Evolutionary conservation across 2,797 vertebrate genomes (phyloP), one percentile per base, ranked within the genome.

Genomic region (Sebastiscus albofasciatus): DNA sequence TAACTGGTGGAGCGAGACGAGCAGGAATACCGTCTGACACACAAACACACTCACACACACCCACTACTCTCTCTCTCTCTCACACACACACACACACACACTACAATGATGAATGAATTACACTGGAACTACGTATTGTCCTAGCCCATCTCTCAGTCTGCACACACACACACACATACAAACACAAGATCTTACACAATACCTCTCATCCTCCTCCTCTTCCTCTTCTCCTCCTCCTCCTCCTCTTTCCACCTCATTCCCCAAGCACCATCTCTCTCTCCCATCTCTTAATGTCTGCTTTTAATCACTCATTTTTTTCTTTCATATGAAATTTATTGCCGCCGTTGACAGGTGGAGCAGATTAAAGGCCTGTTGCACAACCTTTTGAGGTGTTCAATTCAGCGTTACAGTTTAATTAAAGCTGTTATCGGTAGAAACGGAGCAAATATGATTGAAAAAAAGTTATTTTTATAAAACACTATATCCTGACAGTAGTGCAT

Each of bases 21-120:
- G 82, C 88, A 90, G 90, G 89, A 93, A 90, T 90, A 90, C 87
- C 65, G 67, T 77, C 86, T 85, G 85, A 96, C 94, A 93, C 94
- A 94, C 94, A 94, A 92, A 95, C 94, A 92, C 76, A 88, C 95
- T 89, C 95, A 34, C 71, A 29, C 46, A 52, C 46, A 52, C 36
- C 46, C 24, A 33, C 36, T 46, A 56, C 70, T 27, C 85, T 36
- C 75, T 31, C 72, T 54, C 76, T 52, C 77, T 14, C 68, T 2
- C 72, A 7, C 68, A 60, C 76, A 68, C 79, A 72, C 64, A 72
- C 69, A 82, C 65, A 85, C 83, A 86, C 77, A 76, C 73, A 82
- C 72, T 42, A 55, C 72, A 76, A 39, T 83, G 79, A 93, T 92
- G 90, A 91, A 90, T 91, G 89, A 90, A 83, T 87, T 75, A 79